A percentile compares a stretch with the other conserved stretches of the same genome.
These are phyloP conservation scores for Rattus norvegicus DNA, from an alignment of 2,113 vertebrate genomes.

Conservation along the genomic window DNA sequence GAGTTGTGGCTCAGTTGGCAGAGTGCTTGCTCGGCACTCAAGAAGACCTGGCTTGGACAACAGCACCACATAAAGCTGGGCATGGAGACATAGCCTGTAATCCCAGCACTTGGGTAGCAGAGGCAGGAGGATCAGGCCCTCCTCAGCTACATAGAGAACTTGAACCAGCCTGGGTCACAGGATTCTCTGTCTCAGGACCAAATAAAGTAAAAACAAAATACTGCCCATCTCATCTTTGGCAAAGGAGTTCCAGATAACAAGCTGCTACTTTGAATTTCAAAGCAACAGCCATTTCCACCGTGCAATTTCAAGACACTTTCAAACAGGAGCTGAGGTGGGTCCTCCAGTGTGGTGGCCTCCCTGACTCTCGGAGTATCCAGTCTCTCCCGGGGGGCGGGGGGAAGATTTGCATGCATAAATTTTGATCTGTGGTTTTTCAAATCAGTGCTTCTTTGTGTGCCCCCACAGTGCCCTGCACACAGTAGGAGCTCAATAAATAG, in stretches of 20 bases:
- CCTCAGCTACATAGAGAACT: not conserved
- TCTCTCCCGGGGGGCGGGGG: rapidly evolving
- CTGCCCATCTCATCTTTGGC: not conserved
- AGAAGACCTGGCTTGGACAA: not conserved
- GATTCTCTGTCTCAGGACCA: not conserved
- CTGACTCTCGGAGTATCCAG: too few relatives aligned
- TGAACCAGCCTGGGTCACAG: not conserved
- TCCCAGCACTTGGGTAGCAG: too few relatives aligned
- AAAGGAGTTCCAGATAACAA: not conserved
- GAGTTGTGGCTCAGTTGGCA: too few relatives aligned
- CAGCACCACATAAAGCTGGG: not conserved
- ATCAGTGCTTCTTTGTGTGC: conserved; percentile 74
- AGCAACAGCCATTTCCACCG: not conserved
- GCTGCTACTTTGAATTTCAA: conserved; percentile 7
- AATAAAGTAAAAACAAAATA: not conserved
- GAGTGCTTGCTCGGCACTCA: not conserved
- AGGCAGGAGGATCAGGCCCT: not conserved
- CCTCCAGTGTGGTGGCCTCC: not conserved
- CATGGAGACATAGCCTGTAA: not conserved
- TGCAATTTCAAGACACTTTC: not conserved
- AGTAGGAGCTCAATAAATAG: conserved; percentile 81
- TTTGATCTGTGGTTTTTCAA: conserved; percentile 68
- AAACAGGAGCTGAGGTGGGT: not conserved
- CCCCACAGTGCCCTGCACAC: conserved; percentile 63
- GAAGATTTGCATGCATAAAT: conserved; percentile 60